These are phyloP conservation scores for Nematopogon swammerdamellus DNA, from an alignment of 2,888 invertebrate species.

Conservation along the genomic window DNA sequence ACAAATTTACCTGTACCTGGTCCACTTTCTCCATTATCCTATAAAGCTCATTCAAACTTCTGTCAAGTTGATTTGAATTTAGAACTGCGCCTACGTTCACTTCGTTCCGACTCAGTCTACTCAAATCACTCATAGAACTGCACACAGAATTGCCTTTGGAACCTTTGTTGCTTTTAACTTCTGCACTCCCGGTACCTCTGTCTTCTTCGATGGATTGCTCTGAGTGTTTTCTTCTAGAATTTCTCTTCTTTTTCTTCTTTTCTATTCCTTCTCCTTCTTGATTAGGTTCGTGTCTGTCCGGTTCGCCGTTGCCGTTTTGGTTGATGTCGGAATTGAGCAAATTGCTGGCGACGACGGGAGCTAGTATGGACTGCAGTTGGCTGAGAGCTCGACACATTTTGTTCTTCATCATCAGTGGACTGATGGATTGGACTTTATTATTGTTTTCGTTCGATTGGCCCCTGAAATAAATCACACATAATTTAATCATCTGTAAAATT, in stretches of 20 bases:
- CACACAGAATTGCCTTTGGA: constrained; percentile 33
- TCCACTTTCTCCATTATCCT: constrained; percentile 35
- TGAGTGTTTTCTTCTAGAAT: not conserved
- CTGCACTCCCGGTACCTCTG: constrained; percentile 5
- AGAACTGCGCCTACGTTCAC: constrained; percentile 16
- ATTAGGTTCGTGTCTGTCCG: constrained; percentile 4
- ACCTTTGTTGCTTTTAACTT: constrained; percentile 17
- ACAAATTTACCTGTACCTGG: constrained; percentile 18
- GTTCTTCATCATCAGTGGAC: constrained; percentile 14
- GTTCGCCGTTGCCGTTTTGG: constrained; percentile 12
- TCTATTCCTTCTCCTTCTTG: not conserved
- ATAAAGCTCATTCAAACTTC: constrained; percentile 51
- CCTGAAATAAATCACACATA: constrained; percentile 16
- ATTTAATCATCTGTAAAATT: too few species aligned
- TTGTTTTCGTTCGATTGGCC: constrained; percentile 20
- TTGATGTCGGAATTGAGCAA: constrained; percentile 6
- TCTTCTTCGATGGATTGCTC: not conserved
- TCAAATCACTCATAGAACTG: constrained; percentile 36
- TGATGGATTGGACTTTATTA: constrained; percentile 6
- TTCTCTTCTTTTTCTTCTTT: not conserved
- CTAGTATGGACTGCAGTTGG: constrained; percentile 21
- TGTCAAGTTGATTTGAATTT: constrained; percentile 44
- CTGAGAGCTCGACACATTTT: constrained; percentile 28
- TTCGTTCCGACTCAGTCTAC: constrained; percentile 20
- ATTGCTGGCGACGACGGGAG: constrained; percentile 14